Conservation (phyloP, 2,888 invertebrate species). For the Lycaena phlaeas region DNA sequence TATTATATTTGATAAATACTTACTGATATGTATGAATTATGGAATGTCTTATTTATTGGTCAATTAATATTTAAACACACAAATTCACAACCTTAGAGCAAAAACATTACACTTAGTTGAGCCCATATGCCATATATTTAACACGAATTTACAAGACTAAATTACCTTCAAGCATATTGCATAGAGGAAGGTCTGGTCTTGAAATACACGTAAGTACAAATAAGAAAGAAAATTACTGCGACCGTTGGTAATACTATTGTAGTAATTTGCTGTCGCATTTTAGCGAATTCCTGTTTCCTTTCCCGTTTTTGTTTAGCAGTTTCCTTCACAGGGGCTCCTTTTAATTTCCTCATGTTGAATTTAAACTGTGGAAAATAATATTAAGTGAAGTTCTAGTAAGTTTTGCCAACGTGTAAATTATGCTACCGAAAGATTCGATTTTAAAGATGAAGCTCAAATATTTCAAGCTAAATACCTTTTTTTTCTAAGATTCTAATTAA, state of each 20-base stretch:
- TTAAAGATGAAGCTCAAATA: not conserved
- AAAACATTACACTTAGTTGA: constrained; percentile 7
- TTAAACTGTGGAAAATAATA: constrained; percentile 27
- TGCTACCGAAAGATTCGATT: too few species aligned
- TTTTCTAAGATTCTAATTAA: too few species aligned
- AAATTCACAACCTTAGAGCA: constrained; percentile 21
- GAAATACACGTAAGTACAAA: constrained; percentile 83
- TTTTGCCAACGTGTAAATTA: not conserved
- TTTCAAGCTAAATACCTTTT: too few species aligned
- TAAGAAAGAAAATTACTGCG: constrained; percentile 78
- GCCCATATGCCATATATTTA: constrained; percentile 4
- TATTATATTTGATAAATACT: too few species aligned
- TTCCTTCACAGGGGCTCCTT: constrained; percentile 87
- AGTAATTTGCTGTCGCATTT: constrained; percentile 84
- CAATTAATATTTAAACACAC: constrained; percentile 6
- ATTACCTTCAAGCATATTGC: constrained; percentile 41
- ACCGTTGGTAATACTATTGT: constrained; percentile 84
- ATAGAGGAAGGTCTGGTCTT: constrained; percentile 79
- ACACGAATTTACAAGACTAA: constrained; percentile 17
- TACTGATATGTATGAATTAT: constrained; percentile 10
- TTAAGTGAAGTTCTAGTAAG: not conserved
- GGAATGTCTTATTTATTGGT: constrained; percentile 10
- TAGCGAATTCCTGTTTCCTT: constrained; percentile 86
- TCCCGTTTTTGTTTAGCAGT: constrained; percentile 87
- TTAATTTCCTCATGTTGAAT: constrained; percentile 81